Base-by-base conservation (phyloP, 2,797 vertebrate genomes). In the Coccyzus lansbergi region DNA sequence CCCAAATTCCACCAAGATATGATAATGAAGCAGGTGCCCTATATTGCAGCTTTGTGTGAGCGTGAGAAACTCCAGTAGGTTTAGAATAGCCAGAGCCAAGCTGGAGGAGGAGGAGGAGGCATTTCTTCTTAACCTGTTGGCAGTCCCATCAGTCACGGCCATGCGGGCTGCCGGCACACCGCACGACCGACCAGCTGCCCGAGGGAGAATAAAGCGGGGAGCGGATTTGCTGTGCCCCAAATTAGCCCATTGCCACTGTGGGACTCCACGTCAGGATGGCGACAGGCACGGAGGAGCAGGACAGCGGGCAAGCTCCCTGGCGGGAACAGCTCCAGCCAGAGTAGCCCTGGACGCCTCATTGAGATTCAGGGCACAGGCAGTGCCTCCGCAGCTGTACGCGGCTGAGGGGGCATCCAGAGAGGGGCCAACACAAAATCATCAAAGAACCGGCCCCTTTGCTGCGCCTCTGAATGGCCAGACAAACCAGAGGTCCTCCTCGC, bases 1-100 rank as follows among this genome's bases (percentile, higher is more conserved):
- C 60, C 68, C 84, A 40, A n/a, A 93, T 96, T 96, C 95, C 94
- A 96, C 86, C 95, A 92, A 95, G 96, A 98, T 98, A 99, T 98
- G 98, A 98, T 99, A 99, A 99, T 99, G 98, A 97, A 98, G 98
- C 98, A 99, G 98, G 98, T 99, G 98, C 98, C 98, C 98, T 97
- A 98, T 97, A 98, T 98, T 94, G 97, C 93, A 89, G 68, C 96
- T 96, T 98, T 98, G 98, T 98, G 98, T 69, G 97, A 99, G 98
- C 98, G 98, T 99, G 98, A 99, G 98, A 99, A 99, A 98, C 60
- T 10, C 91, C 95, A 80, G 94, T 88, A 79, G 91, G 87, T 97
- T 98, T 94, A 97, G 95, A 97, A 97, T 97, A 97, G 95, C 95
- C 33, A 53, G 96, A 94, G 93, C 76, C 7, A 11, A 91, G 95